Conservation (phyloP, 2,113 vertebrate species). For the Paracanthobrama guichenoti region DNA sequence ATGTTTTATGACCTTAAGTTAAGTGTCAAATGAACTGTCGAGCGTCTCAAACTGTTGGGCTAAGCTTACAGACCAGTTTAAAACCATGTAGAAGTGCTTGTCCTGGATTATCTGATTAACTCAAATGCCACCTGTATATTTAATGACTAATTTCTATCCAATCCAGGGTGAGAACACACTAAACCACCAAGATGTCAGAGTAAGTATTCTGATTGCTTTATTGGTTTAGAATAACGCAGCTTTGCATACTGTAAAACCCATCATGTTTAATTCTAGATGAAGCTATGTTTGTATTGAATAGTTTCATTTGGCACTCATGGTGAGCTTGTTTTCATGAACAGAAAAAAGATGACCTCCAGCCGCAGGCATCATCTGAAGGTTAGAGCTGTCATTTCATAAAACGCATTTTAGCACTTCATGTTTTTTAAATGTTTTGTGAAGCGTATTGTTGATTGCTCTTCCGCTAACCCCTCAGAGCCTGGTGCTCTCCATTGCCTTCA, state of each 20-base stretch:
- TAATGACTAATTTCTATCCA: slow-evolving; percentile 46
- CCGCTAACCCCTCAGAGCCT: slow-evolving; percentile 77
- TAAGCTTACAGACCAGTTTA: slow-evolving; percentile 38
- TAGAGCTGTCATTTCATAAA: neutral
- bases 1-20: slow-evolving; percentile 4
- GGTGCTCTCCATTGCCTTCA: slow-evolving; percentile 86
- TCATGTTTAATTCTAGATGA: no score
- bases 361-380: slow-evolving; percentile 87
- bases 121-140: neutral
- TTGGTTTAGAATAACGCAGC: no score
- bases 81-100: neutral
- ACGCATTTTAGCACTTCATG: no score
- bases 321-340: slow-evolving; percentile 62
- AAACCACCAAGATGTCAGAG: slow-evolving; percentile 73
- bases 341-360: slow-evolving; percentile 81
- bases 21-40: neutral
- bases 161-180: slow-evolving; percentile 64
- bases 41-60: slow-evolving; percentile 17
- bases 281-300: no score
- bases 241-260: no score
- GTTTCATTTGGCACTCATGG: neutral
- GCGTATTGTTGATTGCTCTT: no score
- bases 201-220: slow-evolving; percentile 60
- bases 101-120: neutral
- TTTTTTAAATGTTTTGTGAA: neutral